phyloP scores from a whole-genome alignment of 2,113 vertebrate genomes.

The Nesogale talazaci region DNA sequence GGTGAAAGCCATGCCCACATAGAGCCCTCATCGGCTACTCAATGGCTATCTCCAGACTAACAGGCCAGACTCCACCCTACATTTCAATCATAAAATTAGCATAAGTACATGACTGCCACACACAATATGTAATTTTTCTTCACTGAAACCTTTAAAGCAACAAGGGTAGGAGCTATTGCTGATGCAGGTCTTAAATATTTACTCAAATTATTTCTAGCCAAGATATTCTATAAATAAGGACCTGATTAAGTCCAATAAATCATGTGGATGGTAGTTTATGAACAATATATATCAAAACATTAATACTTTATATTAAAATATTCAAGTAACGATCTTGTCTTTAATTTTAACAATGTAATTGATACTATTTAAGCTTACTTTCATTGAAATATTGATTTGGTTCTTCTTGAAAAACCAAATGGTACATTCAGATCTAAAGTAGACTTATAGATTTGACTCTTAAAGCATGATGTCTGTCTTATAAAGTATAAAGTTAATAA shows the following conservation, averaged over 20 bases:
- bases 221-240: constrained; percentile 14
- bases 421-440: neutral
- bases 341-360: constrained; percentile 11
- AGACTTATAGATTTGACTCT: neutral
- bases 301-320: neutral
- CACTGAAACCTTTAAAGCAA: neutral
- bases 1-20: too few species aligned
- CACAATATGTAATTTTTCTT: constrained; percentile 37
- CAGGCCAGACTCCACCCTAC: too few species aligned
- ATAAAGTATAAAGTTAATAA: neutral
- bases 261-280: neutral
- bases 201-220: constrained; percentile 30
- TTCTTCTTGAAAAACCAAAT: neutral
- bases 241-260: constrained; percentile 39
- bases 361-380: neutral
- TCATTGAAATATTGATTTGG: neutral
- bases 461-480: rapidly evolving
- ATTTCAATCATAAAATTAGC: too few species aligned
- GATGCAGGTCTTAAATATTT: neutral
- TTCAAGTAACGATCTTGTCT: neutral
- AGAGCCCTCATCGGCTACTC: too few species aligned
- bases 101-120: too few species aligned
- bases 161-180: neutral
- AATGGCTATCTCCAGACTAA: too few species aligned
- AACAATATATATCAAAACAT: neutral